Evolutionary conservation across 2,888 invertebrate species (phyloP), one percentile per base, ranked within the genome.

Genomic region (Leucoptera coffeella): DNA sequence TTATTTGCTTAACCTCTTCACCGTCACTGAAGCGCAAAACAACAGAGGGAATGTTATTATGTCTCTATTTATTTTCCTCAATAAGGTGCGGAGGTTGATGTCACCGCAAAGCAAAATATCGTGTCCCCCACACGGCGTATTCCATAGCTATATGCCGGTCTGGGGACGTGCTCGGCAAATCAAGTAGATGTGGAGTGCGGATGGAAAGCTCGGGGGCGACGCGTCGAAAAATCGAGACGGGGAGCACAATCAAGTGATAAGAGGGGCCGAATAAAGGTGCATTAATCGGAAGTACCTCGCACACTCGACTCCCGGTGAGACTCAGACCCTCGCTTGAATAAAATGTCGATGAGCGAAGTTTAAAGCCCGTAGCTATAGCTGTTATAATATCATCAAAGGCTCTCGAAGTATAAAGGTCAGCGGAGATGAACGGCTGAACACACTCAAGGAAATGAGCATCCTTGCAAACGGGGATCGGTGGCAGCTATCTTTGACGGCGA

Each of bases 151-250:
- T 30, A 49, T 48, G 45, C 47, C 46, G 43, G 54, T 52, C 54
- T 51, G 45, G 41, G 40, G 53, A 61, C 65, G 65, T 65, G 65
- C 64, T 55, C 51, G 42, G 64, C 57, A 67, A 67, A 69, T 69
- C 64, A 65, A 67, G 65, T 64, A 51, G n/a, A n/a, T 47, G 50
- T 55, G 51, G 56, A 61, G 61, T 58, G 60, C 50, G 55, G 61
- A 62, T 55, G 58, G 55, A 50, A 55, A 51, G 38, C 39, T 52
- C 51, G 53, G 15, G 32, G 28, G 32, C 24, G 31, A 29, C 25
- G n/a, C n/a, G 59, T 61, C 62, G 64, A 67, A 67, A 65, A 67
- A 64, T 64, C 60, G 61, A 58, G 61, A 56, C 47, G 64, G 60
- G 60, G 47, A 56, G 54, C 55, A 58, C 56, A 59, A 61, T 61